Evolutionary conservation across 2,113 vertebrate species (phyloP).

Genomic region (Sorex araneus): DNA sequence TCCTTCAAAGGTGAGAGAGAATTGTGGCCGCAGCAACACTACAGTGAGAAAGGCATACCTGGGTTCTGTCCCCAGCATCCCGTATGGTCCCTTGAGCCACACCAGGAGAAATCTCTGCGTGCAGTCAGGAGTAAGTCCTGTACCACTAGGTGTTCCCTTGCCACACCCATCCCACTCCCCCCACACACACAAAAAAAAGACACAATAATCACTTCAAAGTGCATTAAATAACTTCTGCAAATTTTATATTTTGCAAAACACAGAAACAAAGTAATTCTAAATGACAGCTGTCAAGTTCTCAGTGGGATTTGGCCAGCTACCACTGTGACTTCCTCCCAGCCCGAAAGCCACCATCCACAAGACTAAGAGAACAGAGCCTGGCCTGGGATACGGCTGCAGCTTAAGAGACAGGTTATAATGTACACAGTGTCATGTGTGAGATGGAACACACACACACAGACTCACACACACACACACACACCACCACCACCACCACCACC

Average conservation of each 20-base stretch:
- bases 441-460: not conserved
- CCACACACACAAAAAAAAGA: too few species aligned
- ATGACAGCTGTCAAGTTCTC: not conserved
- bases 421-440: not conserved
- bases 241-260: not conserved
- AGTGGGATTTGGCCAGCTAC: not conserved
- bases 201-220: conserved; percentile 11
- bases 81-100: too few species aligned
- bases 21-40: too few species aligned
- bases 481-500: too few species aligned
- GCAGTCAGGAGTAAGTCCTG: too few species aligned
- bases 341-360: too few species aligned
- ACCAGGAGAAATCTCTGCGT: too few species aligned
- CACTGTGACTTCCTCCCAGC: not conserved
- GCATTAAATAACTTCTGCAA: not conserved
- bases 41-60: too few species aligned
- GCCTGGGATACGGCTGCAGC: not conserved
- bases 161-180: too few species aligned
- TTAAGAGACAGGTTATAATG: not conserved
- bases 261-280: not conserved
- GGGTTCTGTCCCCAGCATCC: too few species aligned
- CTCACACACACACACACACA: too few species aligned
- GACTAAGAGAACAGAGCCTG: not conserved
- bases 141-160: too few species aligned
- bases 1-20: not conserved